Evolutionary conservation across 2,113 vertebrate species (phyloP).

Genomic region (Mobula birostris): DNA sequence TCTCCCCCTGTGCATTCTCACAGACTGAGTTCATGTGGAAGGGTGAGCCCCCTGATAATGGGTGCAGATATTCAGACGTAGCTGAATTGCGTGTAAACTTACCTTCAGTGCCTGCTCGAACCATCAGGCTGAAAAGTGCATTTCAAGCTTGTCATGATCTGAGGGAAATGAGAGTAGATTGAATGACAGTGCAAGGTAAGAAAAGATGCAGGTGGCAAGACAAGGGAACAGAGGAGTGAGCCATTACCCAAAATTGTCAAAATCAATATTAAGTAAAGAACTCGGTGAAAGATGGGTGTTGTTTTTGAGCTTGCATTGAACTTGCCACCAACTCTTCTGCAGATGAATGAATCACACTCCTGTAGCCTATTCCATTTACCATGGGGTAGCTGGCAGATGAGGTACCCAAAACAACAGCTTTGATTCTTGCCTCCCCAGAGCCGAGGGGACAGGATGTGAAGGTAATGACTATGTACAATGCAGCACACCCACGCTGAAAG

Average conservation of each 20-base stretch:
- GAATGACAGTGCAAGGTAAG: no score
- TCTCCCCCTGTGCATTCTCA: not conserved
- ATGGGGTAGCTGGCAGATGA: not conserved
- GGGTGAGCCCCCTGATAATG: not conserved
- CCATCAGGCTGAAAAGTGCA: not conserved
- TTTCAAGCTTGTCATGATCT: not conserved
- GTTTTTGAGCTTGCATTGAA: not conserved
- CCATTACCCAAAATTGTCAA: no score
- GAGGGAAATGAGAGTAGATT: no score
- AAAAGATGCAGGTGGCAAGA: no score
- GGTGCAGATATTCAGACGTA: not conserved
- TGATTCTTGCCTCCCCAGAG: not conserved
- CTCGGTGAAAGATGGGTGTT: no score
- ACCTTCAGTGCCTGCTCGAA: not conserved
- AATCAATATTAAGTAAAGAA: no score
- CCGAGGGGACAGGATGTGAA: not conserved
- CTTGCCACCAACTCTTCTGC: not conserved
- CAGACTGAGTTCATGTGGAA: not conserved
- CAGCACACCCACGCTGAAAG: not conserved
- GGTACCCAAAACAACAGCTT: not conserved
- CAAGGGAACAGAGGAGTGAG: no score
- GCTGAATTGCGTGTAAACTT: constrained; percentile 1
- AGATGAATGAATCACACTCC: not conserved
- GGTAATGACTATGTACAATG: not conserved
- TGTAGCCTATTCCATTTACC: not conserved